Evolutionary conservation across 2,888 invertebrate species (phyloP).

Genomic region (Homarus gammarus): DNA sequence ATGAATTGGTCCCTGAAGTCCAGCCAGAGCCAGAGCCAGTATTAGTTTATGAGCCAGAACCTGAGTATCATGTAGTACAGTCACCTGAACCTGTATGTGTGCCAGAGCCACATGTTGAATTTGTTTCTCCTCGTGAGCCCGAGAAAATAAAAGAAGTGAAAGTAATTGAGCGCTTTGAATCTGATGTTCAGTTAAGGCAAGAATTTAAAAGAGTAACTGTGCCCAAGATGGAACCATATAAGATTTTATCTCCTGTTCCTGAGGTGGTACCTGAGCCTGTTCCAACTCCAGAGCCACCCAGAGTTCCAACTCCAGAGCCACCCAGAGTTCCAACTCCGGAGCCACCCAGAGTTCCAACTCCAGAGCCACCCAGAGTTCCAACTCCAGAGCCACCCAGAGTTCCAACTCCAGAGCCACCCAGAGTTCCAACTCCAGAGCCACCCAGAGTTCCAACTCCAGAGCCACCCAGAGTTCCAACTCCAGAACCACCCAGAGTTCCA

Average conservation of each 20-base stretch:
- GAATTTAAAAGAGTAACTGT: constrained; percentile 34
- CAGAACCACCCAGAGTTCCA: constrained; percentile 1
- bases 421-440: constrained; percentile 7
- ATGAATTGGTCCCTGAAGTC: constrained; percentile 14
- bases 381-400: constrained; percentile 21
- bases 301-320: constrained; percentile 22
- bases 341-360: constrained; percentile 9
- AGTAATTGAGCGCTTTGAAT: background rate
- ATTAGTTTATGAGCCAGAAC: constrained; percentile 47
- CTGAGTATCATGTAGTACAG: constrained; percentile 29
- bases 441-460: background rate
- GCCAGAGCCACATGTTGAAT: background rate
- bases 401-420: background rate
- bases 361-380: constrained; percentile 25
- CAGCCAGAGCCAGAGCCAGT: constrained; percentile 9
- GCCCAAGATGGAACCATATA: constrained; percentile 13
- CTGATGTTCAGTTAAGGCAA: constrained; percentile 18
- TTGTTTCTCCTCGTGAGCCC: background rate
- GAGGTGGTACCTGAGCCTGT: constrained; percentile 44
- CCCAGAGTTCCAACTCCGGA: constrained; percentile 1
- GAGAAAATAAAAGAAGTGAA: constrained; percentile 18
- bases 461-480: background rate
- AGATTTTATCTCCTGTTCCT: constrained; percentile 57
- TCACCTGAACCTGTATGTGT: constrained; percentile 6
- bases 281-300: constrained; percentile 1